A percentile compares a stretch with the other conserved stretches of the same genome.
Conservation (phyloP, 2,113 vertebrate species). For the Catharus fuscescens region DNA sequence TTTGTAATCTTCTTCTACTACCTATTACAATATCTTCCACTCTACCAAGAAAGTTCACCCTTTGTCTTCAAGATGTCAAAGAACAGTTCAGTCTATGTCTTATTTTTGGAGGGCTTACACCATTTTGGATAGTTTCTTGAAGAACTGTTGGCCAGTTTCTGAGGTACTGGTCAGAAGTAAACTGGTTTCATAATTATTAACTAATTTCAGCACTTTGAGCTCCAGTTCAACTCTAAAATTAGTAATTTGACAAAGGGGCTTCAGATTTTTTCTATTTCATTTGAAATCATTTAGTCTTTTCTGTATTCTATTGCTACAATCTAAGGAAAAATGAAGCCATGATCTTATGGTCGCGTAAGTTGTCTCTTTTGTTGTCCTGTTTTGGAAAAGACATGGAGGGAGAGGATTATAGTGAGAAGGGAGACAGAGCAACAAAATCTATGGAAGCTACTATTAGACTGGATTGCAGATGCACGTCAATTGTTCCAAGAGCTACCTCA, state of each 20-base stretch:
- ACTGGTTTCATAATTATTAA: fast-evolving
- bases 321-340: background rate
- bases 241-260: background rate
- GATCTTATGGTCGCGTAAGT: background rate
- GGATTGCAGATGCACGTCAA: background rate
- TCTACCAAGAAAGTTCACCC: background rate
- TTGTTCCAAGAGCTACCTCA: background rate
- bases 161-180: background rate
- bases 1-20: background rate
- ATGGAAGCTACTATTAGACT: background rate
- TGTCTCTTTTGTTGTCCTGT: background rate
- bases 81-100: background rate
- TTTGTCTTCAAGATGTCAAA: background rate
- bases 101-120: background rate
- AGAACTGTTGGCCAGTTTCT: background rate
- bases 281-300: background rate
- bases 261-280: background rate
- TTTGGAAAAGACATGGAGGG: background rate
- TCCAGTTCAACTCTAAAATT: background rate
- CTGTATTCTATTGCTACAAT: background rate
- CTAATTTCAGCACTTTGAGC: background rate
- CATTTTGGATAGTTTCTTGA: background rate
- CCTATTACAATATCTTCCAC: background rate
- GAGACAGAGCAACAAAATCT: background rate
- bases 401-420: background rate